Percentiles rank a stretch among this genome's conserved stretches.
Conservation (phyloP, 2,797 vertebrate species). For the Sebastes cheni region DNA sequence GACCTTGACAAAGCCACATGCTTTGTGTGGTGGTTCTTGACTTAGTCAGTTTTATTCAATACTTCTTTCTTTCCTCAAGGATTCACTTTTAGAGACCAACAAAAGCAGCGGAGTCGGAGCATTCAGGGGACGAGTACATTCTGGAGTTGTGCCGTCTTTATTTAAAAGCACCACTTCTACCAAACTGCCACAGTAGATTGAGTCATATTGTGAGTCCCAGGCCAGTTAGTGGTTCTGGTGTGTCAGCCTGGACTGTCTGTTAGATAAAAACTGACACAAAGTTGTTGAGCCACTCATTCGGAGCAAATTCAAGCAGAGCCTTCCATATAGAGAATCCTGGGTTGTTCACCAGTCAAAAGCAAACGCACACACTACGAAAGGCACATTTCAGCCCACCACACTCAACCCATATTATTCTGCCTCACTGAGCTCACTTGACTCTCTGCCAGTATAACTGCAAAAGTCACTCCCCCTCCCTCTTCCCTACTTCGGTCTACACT, state of each 20-base stretch:
- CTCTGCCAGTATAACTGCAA: constrained; percentile 53
- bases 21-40: neutral
- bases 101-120: neutral
- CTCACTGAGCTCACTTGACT: constrained; percentile 80
- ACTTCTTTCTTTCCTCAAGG: neutral
- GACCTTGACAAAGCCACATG: constrained; percentile 27
- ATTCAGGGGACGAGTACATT: neutral
- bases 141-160: neutral
- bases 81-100: neutral
- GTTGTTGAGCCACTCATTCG: constrained; percentile 60
- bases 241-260: constrained; percentile 18
- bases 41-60: constrained; percentile 2
- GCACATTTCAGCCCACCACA: constrained; percentile 53
- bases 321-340: constrained; percentile 7
- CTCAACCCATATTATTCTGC: constrained; percentile 69
- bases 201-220: constrained; percentile 19
- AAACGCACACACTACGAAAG: constrained; percentile 31
- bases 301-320: constrained; percentile 36
- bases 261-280: constrained; percentile 53
- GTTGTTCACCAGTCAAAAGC: constrained; percentile 34
- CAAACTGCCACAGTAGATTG: constrained; percentile 9
- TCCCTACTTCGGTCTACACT: constrained; percentile 20
- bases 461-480: constrained; percentile 38
- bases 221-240: constrained; percentile 16
- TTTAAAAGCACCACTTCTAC: constrained; percentile 12